Base-by-base conservation (phyloP, 2,888 invertebrate species). In the Lysandra bellargus region DNA sequence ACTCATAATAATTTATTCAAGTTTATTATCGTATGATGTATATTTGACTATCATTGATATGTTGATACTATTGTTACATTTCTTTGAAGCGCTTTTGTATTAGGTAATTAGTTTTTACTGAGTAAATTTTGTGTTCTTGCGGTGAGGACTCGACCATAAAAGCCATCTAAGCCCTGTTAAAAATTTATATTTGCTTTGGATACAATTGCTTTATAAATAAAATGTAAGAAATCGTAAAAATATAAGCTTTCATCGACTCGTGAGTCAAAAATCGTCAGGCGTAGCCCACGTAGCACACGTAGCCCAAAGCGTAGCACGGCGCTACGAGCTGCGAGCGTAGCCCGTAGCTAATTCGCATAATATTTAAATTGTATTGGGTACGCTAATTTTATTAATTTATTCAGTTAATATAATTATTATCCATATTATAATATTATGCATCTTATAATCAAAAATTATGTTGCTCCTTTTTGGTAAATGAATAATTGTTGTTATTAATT, bases 61-160 rank as follows among this genome's bases (percentile, higher is more conserved):
- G 77, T 37, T 78, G 17, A 61, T n/a, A 33, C 33, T 33, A 33
- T 60, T 33, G 57, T 33, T 60, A 77, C 2, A 77, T n/a, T 78
- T 23, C 37, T 37, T 60, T 60, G 7, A 78, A 53, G 23, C 7
- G 12, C 30, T 75, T 53, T 49, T 75, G 14, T 49, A 4, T 23
- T 57, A 53, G 14, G 49, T 14, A 76, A 53, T 76, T 69, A 14
- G 9, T 14, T 69, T 69, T 33, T 33, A 23, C 14, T 33, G 12
- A 23, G 9, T 1, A 12, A 64, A 64, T 30, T 64, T 64, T 37
- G 5, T 33, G 30, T 69, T 69, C 12, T 4, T 7, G 69, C 33
- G 69, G 14, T 33, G 12, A 33, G 12, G 69, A 69, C 33, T 64
- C 23, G 64, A 30, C 64, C 23, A 30, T 64, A 30, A 30, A 64